These are phyloP conservation scores for Dipodomys merriami DNA, from an alignment of 2,113 vertebrate genomes.

Conservation along the genomic window DNA sequence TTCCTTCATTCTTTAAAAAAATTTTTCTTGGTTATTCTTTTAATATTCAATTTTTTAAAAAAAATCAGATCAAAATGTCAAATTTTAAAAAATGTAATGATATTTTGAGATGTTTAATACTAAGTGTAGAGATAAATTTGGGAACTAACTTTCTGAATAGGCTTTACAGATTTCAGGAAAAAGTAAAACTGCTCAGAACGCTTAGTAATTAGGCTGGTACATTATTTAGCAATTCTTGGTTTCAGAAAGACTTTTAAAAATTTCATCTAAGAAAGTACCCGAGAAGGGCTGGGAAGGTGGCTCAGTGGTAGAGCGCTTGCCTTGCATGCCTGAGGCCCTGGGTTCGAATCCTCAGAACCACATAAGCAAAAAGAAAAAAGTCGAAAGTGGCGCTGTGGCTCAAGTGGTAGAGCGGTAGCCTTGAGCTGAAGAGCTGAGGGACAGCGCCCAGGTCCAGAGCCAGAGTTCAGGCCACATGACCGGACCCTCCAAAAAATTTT, in stretches of 20 bases:
- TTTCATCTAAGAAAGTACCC: too few species aligned
- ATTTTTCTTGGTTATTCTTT: not conserved
- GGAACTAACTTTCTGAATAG: constrained; percentile 28
- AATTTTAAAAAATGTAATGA: constrained; percentile 34
- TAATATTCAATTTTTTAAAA: constrained; percentile 15
- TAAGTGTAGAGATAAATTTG: constrained; percentile 16
- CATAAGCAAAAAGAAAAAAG: too few species aligned
- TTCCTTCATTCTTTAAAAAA: constrained; percentile 33
- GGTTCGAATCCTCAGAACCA: too few species aligned
- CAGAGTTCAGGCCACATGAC: too few species aligned
- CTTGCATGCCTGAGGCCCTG: too few species aligned
- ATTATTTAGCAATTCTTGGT: constrained; percentile 44
- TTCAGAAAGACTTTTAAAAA: constrained; percentile 32
- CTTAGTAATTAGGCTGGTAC: constrained; percentile 16
- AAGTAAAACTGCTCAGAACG: not conserved
- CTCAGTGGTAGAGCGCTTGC: too few species aligned
- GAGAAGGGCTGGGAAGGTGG: not conserved
- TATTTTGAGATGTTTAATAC: not conserved
- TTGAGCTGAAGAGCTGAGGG: too few species aligned
- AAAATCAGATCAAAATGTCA: constrained; percentile 33
- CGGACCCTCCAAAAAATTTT: too few species aligned
- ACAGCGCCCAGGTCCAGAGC: too few species aligned
- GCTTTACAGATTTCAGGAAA: not conserved
- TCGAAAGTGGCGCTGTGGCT: too few species aligned
- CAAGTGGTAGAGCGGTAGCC: too few species aligned